Evolutionary conservation across 1,140 invertebrate genomes (phyloP).

Genomic region (Tyrophagus putrescentiae): DNA sequence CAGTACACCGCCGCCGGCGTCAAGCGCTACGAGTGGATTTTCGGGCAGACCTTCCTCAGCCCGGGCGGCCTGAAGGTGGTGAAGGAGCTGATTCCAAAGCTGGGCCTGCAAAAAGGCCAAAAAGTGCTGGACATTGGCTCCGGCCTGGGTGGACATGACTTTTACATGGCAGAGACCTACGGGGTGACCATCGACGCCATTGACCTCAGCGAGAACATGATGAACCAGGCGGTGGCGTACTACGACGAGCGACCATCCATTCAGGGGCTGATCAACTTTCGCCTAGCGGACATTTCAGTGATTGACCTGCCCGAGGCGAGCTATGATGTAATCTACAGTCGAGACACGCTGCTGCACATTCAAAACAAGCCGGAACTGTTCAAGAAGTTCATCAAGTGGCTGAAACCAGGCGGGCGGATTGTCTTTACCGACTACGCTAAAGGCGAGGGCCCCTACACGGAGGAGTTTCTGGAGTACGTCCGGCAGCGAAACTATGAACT

Average conservation of each 20-base stretch:
- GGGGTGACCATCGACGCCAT: constrained; percentile 41
- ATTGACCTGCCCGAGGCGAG: constrained; percentile 35
- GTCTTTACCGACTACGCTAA: constrained; percentile 46
- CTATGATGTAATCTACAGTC: constrained; percentile 45
- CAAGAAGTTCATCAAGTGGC: constrained; percentile 38
- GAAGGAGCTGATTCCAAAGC: constrained; percentile 35
- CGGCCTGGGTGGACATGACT: constrained; percentile 46
- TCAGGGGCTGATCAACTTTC: constrained; percentile 32
- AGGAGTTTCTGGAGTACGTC: constrained; percentile 43
- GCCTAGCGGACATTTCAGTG: constrained; percentile 41
- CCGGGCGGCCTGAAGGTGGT: constrained; percentile 38
- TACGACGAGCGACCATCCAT: constrained; percentile 29
- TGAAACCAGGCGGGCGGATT: constrained; percentile 44
- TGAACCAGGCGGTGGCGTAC: constrained; percentile 39
- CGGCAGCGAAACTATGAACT: constrained; percentile 42
- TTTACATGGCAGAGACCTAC: constrained; percentile 44
- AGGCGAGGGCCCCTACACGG: constrained; percentile 38
- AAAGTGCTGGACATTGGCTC: constrained; percentile 43
- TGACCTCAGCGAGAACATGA: constrained; percentile 47
- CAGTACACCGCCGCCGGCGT: constrained; percentile 44
- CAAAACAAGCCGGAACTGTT: constrained; percentile 42
- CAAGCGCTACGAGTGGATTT: constrained; percentile 45
- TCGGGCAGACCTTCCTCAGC: constrained; percentile 44
- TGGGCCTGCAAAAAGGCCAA: constrained; percentile 38
- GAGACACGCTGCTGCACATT: constrained; percentile 48